phyloP scores from a whole-genome alignment of 2,797 vertebrate species.

The Semotilus atromaculatus region DNA sequence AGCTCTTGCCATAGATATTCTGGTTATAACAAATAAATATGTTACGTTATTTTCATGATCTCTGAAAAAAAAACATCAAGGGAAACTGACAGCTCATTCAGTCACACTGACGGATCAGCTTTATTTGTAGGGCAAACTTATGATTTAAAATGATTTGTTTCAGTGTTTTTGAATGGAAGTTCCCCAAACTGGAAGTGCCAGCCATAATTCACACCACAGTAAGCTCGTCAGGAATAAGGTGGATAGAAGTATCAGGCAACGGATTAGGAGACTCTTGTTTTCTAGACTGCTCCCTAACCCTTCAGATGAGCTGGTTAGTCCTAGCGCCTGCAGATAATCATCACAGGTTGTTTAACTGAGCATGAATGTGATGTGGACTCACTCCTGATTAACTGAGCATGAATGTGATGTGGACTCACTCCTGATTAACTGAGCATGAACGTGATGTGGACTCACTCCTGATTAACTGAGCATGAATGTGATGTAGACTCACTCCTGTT shows the following conservation, averaged over 20 bases:
- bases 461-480: conserved; percentile 62
- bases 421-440: conserved; percentile 71
- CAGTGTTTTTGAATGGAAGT: no score
- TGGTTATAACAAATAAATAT: no score
- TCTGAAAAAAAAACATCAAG: no score
- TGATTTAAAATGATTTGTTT: no score
- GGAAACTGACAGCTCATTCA: no score
- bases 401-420: conserved; percentile 74
- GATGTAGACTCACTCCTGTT: conserved; percentile 80
- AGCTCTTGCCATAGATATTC: no score
- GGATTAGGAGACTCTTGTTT: not conserved
- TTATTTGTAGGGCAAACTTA: no score
- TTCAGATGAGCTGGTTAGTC: not conserved
- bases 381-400: conserved; percentile 83
- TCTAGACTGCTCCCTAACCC: not conserved
- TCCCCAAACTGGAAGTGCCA: no score
- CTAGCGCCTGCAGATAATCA: not conserved
- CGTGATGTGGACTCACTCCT: conserved; percentile 78
- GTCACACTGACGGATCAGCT: no score
- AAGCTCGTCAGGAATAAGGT: no score
- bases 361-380: conserved; percentile 60
- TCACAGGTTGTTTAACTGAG: not conserved
- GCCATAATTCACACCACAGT: no score
- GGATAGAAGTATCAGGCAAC: not conserved
- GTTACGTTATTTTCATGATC: no score